Evolutionary conservation across 2,888 invertebrate species (phyloP), one percentile per base, ranked within the genome.

Genomic region (Drepanosiphum platanoidis): DNA sequence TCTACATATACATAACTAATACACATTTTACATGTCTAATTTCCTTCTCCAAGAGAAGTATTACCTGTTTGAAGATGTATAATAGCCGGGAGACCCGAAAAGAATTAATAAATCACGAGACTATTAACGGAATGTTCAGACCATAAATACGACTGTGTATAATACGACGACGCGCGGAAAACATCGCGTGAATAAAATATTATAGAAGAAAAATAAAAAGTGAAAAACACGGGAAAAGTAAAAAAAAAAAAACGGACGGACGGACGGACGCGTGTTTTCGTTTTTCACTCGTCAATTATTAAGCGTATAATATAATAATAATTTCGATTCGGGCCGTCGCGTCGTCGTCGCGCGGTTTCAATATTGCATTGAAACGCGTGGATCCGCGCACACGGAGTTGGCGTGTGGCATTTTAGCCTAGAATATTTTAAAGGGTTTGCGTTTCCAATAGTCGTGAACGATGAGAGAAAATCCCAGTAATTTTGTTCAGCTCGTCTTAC

Each of bases 1-100:
- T 77, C 27, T 15, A n/a, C 36, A 27, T 61, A 58, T 58, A 61
- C 58, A 77, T 77, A 61, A 61, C 34, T 77, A 36, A 77, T 58
- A 61, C 27, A 8, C 27, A 36, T 52, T 74, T 74, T 34, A n/a
- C 52, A 30, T 52, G 61, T 61, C n/a, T 61, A 77, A 77, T 77
- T 77, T 36, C 61, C 75, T 61, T 61, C 27, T 61, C 27, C 75
- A 18, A 36, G 61, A 61, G 61, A 58, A 58, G 46, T 74, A 34
- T 34, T 52, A 52, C 52, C 32, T 32, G 74, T 74, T 52, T 34
- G 74, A 52, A 74, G 74, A 52, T 52, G 32, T 52, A n/a, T 7
- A 52, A n/a, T 22, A 9, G 27, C 32, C 30, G 13, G 27, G 13
- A 22, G n/a, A n/a, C 22, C 7, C n/a, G 4, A 74, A 34, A 52